Evolutionary conservation across 2,797 vertebrate species (phyloP), one percentile per base, ranked within the genome.

Genomic region (Acanthornis magna): DNA sequence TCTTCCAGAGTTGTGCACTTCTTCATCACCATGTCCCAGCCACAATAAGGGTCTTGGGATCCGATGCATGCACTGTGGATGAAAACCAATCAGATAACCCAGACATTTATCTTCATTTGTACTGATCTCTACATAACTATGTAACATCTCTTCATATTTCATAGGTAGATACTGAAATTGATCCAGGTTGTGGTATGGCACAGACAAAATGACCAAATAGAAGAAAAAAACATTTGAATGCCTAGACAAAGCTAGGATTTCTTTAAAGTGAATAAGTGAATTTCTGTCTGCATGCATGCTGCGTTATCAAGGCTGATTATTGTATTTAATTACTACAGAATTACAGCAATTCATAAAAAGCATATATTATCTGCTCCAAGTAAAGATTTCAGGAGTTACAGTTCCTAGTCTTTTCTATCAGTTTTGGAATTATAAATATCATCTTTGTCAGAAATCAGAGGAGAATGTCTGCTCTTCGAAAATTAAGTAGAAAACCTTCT

Each of bases 31-130:
- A 98, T 79, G 82, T 99, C 99, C 99, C 99, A 99, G 79, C 99
- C 99, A 67, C 99, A 99, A 70, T 99, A 99, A 1, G 99, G 99
- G 97, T 99, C 99, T 88, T 99, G 98, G 75, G 99, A 99, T 77
- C 98, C 99, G 36, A 99, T 98, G 88, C 99, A 99, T 30, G 99
- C 96, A 73, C 99, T 99, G 97, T 36, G 92, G 96, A 96, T 54
- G 85, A 67, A 97, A 90, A 96, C 2, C 61, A 34, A 23, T 84
- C 67, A 97, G 27, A 51, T 23, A 70, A 72, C 15, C 15, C 2
- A 9, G 61, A 47, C 15, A 70, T 86, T 70, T 55, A 55, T 38
- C 36, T 61, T 77, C 9, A 20, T 36, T 40, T 73, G 13, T 43
- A 77, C 10, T 11, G 25, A 63, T 43, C 29, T 78, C 45, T 40